Evolutionary conservation across 2,113 vertebrate genomes (phyloP).

Genomic region (Etheostoma spectabile): DNA sequence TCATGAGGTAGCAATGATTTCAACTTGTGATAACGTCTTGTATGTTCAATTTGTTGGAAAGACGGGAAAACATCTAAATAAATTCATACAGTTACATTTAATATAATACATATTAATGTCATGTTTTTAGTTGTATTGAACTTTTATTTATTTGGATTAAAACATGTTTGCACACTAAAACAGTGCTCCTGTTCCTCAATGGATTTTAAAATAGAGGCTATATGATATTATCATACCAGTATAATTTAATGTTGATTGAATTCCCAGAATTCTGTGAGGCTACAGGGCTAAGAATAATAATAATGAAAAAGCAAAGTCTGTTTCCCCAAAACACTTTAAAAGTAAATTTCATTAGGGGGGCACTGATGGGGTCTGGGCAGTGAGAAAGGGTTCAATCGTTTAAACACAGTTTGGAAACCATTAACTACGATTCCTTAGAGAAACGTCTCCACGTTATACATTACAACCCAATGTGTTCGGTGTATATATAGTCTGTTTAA

Average conservation of each 20-base stretch:
- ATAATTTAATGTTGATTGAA: background rate
- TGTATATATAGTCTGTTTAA: no score
- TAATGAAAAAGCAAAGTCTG: slow-evolving; percentile 5
- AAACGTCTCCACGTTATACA: no score
- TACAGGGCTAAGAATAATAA: background rate
- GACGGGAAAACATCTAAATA: background rate
- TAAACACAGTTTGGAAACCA: no score
- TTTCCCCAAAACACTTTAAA: background rate
- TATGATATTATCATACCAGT: background rate
- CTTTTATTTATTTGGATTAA: background rate
- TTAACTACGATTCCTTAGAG: no score
- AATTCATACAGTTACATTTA: background rate
- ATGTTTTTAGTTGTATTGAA: background rate
- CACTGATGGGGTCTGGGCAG: no score
- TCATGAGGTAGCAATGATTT: slow-evolving; percentile 17
- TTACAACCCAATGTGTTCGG: no score
- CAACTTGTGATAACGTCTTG: background rate
- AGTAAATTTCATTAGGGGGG: no score
- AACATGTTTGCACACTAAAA: no score
- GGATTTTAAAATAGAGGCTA: background rate
- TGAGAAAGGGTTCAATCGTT: no score
- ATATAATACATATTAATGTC: background rate
- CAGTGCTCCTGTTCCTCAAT: background rate
- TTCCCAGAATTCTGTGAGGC: background rate
- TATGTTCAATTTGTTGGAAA: background rate